phyloP scores from a whole-genome alignment of 2,113 vertebrate genomes.

The Nycticryphes semicollaris region DNA sequence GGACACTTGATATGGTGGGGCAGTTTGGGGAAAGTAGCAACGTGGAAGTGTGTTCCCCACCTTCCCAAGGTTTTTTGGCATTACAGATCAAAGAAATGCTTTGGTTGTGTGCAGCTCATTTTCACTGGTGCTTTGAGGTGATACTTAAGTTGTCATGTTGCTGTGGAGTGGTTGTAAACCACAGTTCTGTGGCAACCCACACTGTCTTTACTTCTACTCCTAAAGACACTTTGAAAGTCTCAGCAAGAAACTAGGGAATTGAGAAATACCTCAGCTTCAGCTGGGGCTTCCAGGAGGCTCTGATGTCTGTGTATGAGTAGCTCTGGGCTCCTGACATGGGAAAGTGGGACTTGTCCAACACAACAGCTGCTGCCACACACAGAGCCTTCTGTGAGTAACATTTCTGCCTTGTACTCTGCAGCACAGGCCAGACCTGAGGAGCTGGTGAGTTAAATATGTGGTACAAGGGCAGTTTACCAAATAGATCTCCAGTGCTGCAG shows the following conservation, averaged over 20 bases:
- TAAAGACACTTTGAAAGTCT: neutral
- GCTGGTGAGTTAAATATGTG: neutral
- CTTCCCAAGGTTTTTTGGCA: neutral
- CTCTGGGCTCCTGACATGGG: neutral
- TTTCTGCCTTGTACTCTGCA: neutral
- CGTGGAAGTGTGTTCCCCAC: neutral
- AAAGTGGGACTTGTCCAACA: neutral
- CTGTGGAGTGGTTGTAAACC: neutral
- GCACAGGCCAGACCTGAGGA: neutral
- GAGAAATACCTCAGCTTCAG: neutral
- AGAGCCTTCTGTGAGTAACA: neutral
- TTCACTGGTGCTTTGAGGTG: neutral
- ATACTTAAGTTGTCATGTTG: neutral
- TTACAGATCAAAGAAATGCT: neutral
- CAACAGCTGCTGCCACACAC: neutral
- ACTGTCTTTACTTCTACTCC: neutral
- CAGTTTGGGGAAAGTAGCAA: neutral
- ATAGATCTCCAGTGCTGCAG: neutral
- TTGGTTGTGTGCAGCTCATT: neutral
- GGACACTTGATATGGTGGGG: no score
- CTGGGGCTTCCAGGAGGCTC: neutral
- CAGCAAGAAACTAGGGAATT: neutral
- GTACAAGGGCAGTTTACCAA: neutral
- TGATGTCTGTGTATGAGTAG: neutral
- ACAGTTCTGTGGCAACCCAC: accelerated